Conservation (phyloP, 2,113 vertebrate species). For the Zeus faber region DNA sequence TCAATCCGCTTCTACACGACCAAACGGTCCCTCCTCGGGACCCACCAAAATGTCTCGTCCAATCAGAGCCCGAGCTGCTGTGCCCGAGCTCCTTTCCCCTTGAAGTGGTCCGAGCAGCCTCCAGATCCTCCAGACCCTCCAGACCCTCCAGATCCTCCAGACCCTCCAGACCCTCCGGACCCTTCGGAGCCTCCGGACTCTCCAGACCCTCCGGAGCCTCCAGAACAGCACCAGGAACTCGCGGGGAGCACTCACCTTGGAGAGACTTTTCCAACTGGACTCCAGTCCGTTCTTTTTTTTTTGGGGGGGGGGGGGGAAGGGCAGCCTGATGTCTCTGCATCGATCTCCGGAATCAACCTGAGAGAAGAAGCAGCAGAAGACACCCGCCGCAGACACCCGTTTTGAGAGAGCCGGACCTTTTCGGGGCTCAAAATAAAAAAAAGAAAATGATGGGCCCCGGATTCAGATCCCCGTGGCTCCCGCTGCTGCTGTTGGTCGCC, state of each 20-base stretch:
- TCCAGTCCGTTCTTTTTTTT: conserved; percentile 12
- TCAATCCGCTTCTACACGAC: too few relatives aligned
- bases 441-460: too few relatives aligned
- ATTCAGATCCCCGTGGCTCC: conserved; percentile 39
- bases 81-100: conserved; percentile 26
- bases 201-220: conserved; percentile 46
- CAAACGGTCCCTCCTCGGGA: conserved; percentile 11
- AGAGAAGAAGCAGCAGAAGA: conserved; percentile 2
- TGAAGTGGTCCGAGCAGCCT: conserved; percentile 60
- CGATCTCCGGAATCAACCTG: conserved; percentile 27
- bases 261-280: conserved; percentile 14
- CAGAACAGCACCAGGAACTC: background rate
- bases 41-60: conserved; percentile 37
- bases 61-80: conserved; percentile 56
- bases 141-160: conserved; percentile 44
- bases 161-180: conserved; percentile 48
- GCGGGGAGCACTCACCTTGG: background rate
- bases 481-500: conserved; percentile 55
- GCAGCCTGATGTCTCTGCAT: conserved; percentile 50
- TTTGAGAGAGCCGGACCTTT: conserved; percentile 25
- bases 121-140: conserved; percentile 42
- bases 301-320: too few relatives aligned
- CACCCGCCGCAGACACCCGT: conserved; percentile 15
- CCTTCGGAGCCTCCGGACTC: conserved; percentile 43
- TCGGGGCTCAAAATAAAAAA: conserved; percentile 54